Percentiles rank a stretch among this genome's conserved stretches.
These are phyloP conservation scores for fruit fly (Drosophila melanogaster) DNA, from an alignment of 1,140 invertebrate genomes.

Conservation along the genomic window DNA sequence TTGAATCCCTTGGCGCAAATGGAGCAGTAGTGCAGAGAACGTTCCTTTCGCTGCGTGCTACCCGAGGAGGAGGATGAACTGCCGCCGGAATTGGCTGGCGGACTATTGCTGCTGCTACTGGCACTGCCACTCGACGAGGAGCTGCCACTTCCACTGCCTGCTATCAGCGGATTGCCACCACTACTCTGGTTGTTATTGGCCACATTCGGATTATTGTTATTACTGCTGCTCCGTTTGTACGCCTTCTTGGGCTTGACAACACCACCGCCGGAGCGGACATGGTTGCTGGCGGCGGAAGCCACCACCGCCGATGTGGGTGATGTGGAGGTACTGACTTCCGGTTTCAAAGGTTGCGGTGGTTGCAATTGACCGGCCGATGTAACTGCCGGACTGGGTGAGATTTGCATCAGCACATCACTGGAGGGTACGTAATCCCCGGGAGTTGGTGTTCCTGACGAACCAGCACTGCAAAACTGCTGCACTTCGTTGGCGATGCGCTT, in stretches of 20 bases:
- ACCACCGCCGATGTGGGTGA: constrained; percentile 27
- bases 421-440: constrained; percentile 53
- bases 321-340: constrained; percentile 72
- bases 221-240: constrained; percentile 85
- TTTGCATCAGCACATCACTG: constrained; percentile 74
- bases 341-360: constrained; percentile 73
- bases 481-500: constrained; percentile 91
- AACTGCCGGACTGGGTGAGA: constrained; percentile 54
- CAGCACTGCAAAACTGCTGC: constrained; percentile 88
- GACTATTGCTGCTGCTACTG: constrained; percentile 73
- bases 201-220: constrained; percentile 70
- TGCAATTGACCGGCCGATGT: constrained; percentile 64
- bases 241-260: constrained; percentile 84
- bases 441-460: constrained; percentile 61
- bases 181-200: constrained; percentile 65
- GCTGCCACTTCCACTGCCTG: constrained; percentile 49
- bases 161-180: constrained; percentile 84
- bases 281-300: constrained; percentile 24
- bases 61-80: constrained; percentile 66
- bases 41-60: constrained; percentile 89
- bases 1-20: constrained; percentile 97
- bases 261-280: constrained; percentile 42
- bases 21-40: constrained; percentile 94
- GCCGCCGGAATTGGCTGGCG: constrained; percentile 60
- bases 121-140: constrained; percentile 71